phyloP scores from a whole-genome alignment of 2,797 vertebrate genomes.

The Neostethus bicornis region DNA sequence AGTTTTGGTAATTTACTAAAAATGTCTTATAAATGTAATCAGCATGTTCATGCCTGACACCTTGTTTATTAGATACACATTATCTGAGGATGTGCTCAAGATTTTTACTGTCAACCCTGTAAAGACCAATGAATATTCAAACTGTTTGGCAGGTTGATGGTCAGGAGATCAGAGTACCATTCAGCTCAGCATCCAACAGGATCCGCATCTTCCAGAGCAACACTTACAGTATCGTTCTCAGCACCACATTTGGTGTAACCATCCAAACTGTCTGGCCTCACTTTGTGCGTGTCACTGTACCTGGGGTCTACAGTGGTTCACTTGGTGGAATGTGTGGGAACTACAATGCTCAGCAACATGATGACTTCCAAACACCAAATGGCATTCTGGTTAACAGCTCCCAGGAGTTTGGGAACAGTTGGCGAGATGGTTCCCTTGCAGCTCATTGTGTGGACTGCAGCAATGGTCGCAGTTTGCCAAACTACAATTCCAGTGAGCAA shows the following conservation, averaged over 20 bases:
- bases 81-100: neutral
- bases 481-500: constrained; percentile 31
- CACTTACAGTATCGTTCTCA: constrained; percentile 55
- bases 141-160: constrained; percentile 61
- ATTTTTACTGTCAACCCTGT: neutral
- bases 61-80: too few relatives aligned
- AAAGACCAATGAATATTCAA: neutral
- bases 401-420: constrained; percentile 66
- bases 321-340: constrained; percentile 75
- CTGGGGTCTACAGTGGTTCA: constrained; percentile 54
- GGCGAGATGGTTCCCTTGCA: constrained; percentile 48
- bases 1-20: constrained; percentile 52
- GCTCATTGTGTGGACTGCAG: constrained; percentile 46
- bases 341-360: constrained; percentile 49
- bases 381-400: constrained; percentile 36
- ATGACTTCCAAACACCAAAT: constrained; percentile 61
- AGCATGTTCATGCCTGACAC: too few relatives aligned
- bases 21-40: accelerated
- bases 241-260: constrained; percentile 67
- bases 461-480: neutral
- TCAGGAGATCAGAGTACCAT: constrained; percentile 56
- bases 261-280: constrained; percentile 69
- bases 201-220: constrained; percentile 64
- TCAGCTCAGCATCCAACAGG: constrained; percentile 21
- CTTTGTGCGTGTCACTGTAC: constrained; percentile 59